Base-by-base conservation (phyloP, 2,888 invertebrate genomes). In the Caenorhabditis parvicauda region DNA sequence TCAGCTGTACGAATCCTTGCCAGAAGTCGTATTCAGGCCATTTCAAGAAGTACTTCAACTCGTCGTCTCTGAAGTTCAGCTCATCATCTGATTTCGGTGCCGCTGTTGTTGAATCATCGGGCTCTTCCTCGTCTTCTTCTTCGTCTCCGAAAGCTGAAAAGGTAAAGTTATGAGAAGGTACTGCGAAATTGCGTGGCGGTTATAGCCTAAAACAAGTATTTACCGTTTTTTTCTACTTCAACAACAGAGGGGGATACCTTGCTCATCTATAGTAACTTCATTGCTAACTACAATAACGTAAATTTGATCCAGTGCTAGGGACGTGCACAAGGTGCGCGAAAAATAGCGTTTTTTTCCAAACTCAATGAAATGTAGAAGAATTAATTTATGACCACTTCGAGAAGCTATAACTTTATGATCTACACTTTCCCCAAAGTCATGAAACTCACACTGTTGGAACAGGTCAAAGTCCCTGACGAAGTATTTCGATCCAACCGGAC, bases 21-120 rank as follows among this genome's bases (percentile, higher is more conserved):
- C 79, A 79, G 54, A 69, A 77, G 45, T 72, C 74, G 49, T 75
- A 79, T 52, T 79, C 79, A 1, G 79, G 75, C 79, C 78, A 79
- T 21, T 65, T 64, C 27, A 79, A 44, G 57, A 79, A 79, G 38
- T 70, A 70, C 45, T 67, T 57, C 45, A 79, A 47, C 45, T 79
- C 79, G 3, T 68, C 70, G 24, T 72, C 75, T 32, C 64, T 64
- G 57, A 64, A 77, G 14, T 51, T 55, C 59, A 59, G 54, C 43
- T 63, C 50, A 32, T 66, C 58, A 44, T 62, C 54, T 61, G 42
- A 49, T 63, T 45, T 62, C 41, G 51, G 50, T 1, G 52, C 48
- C 1, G 54, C 49, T 17, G 47, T 49, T 44, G 56, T 61, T 14
- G 69, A 66, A n/a, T 64, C 66, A 32, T 67, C 72, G 19, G 56